Evolutionary conservation across 2,113 vertebrate species (phyloP).

Genomic region (Choloepus hoffmanni): DNA sequence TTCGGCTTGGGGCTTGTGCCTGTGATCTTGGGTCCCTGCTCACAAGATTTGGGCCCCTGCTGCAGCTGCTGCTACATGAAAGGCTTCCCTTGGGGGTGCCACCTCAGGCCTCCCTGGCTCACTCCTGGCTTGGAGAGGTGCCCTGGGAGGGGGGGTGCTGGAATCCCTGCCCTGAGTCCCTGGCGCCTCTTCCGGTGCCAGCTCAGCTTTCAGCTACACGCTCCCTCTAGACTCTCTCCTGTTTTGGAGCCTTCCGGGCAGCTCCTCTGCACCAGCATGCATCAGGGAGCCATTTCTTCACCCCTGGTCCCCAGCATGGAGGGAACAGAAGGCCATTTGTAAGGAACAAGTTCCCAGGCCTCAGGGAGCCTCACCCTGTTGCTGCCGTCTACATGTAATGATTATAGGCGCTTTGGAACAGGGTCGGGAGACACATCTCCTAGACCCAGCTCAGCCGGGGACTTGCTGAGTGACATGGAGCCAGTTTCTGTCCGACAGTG

Average conservation of each 20-base stretch:
- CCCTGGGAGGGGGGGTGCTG: not conserved
- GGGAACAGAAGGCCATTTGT: not conserved
- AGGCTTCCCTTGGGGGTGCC: rapidly evolving
- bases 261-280: not conserved
- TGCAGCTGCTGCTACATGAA: not conserved
- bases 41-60: not conserved
- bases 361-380: rapidly evolving
- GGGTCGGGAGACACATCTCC: not conserved
- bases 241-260: constrained; percentile 60
- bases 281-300: not conserved
- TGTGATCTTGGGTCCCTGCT: not conserved
- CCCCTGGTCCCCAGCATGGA: not conserved
- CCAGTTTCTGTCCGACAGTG: not conserved
- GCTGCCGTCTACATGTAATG: rapidly evolving
- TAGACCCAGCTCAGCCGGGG: not conserved
- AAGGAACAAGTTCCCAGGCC: not conserved
- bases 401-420: rapidly evolving
- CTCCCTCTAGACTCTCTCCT: constrained; percentile 35
- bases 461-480: too few species aligned
- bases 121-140: not conserved
- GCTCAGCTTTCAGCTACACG: constrained; percentile 50
- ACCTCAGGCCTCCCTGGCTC: rapidly evolving
- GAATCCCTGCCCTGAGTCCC: not conserved
- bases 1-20: not conserved
- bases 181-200: constrained; percentile 33